Base-by-base conservation (phyloP, 2,888 invertebrate genomes). In the Agrypnus murinus region DNA sequence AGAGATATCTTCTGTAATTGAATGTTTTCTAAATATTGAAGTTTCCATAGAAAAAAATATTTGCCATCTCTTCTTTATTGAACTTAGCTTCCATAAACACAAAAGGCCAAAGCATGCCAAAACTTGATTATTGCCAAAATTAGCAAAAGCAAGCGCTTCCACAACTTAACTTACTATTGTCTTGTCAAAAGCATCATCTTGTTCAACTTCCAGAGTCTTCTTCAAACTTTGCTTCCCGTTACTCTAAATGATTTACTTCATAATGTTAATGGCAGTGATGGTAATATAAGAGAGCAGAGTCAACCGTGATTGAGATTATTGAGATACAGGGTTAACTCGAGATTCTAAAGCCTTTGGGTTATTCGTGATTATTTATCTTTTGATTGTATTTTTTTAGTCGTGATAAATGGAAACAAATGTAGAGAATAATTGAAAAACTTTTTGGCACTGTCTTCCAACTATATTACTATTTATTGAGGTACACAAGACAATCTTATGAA, bases 181-280 rank as follows among this genome's bases (percentile, higher is more conserved):
- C 5, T 25, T 25, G 25, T 25, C 25, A 25, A 25, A 25, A 2
- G 25, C 5, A 25, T 25, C 25, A 25, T 25, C 25, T 25, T 25
- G 5, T 25, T 25, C 25, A 17, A 64, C 32, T 12, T n/a, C 25
- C n/a, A 25, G 5, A 31, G 59, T 62, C 59, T 53, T 60, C 60
- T 62, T 50, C 50, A 53, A 58, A 67, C 59, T 67, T 60, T 60
- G 40, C 66, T 53, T 60, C 43, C 31, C 45, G 38, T 60, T 59
- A 15, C 45, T 57, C 45, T 53, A 64, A 64, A 10, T 17, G 53
- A 40, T 64, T 53, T 64, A 14, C 19, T 58, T 38, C 55, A 38
- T 55, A 55, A 12, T 36, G 7, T 7, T 12, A 40, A 40, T 40
- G 7, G 7, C 5, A 25, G 5, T 25, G 5, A 25, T 25, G 5